A percentile compares a stretch with the other conserved stretches of the same genome.
Conservation (phyloP, 2,113 vertebrate species). For the Anhinga rufa region DNA sequence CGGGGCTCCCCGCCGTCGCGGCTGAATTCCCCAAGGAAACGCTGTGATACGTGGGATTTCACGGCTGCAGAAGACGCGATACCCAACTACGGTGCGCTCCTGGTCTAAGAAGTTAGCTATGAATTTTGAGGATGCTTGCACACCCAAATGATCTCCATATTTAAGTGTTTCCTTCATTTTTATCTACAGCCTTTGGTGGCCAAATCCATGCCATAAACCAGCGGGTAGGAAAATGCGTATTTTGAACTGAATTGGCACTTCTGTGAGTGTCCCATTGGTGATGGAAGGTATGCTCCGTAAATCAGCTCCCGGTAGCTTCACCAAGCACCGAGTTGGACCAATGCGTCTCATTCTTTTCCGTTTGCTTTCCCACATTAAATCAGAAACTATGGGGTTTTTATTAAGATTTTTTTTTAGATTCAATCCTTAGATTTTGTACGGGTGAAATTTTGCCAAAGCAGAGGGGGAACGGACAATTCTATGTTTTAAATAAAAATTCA, state of each 20-base stretch:
- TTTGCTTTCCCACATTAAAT: background rate
- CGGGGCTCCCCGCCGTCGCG: background rate
- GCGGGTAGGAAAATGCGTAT: background rate
- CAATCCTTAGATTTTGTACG: background rate
- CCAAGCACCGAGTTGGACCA: background rate
- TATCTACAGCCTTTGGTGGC: background rate
- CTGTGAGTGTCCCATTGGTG: background rate
- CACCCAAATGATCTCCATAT: background rate
- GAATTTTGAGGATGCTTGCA: background rate
- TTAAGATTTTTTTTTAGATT: background rate
- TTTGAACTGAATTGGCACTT: background rate
- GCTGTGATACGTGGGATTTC: rapidly evolving
- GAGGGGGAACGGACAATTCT: background rate
- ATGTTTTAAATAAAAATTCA: background rate
- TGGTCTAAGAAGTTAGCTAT: background rate
- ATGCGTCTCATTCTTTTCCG: background rate
- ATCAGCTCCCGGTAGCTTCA: background rate
- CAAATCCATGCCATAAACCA: background rate
- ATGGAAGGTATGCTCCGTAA: background rate
- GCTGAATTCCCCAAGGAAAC: background rate
- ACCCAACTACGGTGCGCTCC: rapidly evolving
- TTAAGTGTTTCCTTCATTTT: background rate
- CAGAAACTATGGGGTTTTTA: background rate
- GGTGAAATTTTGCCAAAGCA: background rate
- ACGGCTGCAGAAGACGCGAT: background rate